A percentile compares a stretch with the other conserved stretches of the same genome.
Conservation (phyloP, 2,113 vertebrate genomes). For the Himantopus leucocephalus region DNA sequence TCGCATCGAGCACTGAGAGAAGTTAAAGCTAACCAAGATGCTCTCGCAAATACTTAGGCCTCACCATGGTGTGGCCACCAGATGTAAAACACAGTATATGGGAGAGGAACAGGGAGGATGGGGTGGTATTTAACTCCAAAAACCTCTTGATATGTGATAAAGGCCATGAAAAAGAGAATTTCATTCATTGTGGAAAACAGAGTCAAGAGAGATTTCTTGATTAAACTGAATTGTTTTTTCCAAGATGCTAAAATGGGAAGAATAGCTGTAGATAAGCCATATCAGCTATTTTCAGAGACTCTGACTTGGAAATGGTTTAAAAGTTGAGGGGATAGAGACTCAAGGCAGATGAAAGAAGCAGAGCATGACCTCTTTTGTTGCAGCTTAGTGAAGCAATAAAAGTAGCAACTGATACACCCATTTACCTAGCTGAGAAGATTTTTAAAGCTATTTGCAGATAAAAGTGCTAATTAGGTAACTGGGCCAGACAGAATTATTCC, state of each 20-base stretch:
- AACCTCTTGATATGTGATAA: neutral
- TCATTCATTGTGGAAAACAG: neutral
- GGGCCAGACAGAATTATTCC: neutral
- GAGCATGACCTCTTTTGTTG: neutral
- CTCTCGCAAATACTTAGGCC: neutral
- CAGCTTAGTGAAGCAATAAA: neutral
- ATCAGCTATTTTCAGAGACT: neutral
- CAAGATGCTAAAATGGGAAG: neutral
- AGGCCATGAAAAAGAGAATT: neutral
- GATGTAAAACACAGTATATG: neutral
- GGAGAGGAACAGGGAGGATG: fast-evolving
- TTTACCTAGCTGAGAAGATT: neutral
- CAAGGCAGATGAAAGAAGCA: neutral
- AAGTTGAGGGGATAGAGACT: neutral
- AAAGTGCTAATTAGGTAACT: neutral
- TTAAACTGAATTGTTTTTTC: neutral
- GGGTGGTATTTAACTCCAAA: neutral
- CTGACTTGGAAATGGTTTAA: neutral
- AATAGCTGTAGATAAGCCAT: neutral
- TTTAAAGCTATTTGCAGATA: neutral
- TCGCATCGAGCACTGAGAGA: neutral
- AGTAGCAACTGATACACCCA: neutral
- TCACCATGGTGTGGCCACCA: neutral
- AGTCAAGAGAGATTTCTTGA: neutral
- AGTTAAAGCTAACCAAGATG: neutral